phyloP scores from a whole-genome alignment of 2,888 invertebrate genomes.

The Dexiosoma caninum region DNA sequence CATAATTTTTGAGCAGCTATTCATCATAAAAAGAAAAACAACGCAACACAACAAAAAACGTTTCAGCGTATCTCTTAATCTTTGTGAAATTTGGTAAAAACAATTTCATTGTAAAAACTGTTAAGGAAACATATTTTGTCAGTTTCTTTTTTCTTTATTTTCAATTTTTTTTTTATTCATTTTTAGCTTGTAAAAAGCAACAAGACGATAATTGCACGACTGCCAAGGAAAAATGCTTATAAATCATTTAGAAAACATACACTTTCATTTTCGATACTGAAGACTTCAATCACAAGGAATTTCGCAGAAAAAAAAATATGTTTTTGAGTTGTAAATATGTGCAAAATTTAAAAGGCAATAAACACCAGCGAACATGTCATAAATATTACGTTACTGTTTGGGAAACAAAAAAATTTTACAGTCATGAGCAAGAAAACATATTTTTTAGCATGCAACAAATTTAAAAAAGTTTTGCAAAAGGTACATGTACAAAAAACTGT shows the following conservation, averaged over 20 bases:
- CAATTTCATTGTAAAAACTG: not conserved
- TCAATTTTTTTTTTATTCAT: too few relatives aligned
- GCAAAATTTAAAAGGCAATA: not conserved
- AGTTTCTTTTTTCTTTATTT: not conserved
- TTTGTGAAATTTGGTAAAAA: conserved; percentile 45
- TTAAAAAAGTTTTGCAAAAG: too few relatives aligned
- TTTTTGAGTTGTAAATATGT: not conserved
- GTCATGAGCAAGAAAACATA: not conserved
- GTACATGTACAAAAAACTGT: too few relatives aligned
- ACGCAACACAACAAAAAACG: not conserved
- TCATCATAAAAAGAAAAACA: conserved; percentile 51
- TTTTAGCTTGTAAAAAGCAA: conserved; percentile 18
- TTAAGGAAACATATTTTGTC: conserved; percentile 26
- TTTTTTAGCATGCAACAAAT: too few relatives aligned
- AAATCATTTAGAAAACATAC: conserved; percentile 48
- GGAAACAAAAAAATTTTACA: too few relatives aligned
- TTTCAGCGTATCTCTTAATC: conserved; percentile 12
- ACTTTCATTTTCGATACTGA: conserved; percentile 58
- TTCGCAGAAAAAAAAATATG: not conserved
- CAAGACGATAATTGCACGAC: conserved; percentile 69
- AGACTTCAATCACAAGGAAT: conserved; percentile 25
- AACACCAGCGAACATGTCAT: not conserved
- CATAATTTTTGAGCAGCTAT: conserved; percentile 66
- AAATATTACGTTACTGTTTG: not conserved
- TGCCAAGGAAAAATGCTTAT: conserved; percentile 62